These are phyloP conservation scores for Arenicola marina DNA, from an alignment of 2,888 invertebrate species.

Conservation along the genomic window DNA sequence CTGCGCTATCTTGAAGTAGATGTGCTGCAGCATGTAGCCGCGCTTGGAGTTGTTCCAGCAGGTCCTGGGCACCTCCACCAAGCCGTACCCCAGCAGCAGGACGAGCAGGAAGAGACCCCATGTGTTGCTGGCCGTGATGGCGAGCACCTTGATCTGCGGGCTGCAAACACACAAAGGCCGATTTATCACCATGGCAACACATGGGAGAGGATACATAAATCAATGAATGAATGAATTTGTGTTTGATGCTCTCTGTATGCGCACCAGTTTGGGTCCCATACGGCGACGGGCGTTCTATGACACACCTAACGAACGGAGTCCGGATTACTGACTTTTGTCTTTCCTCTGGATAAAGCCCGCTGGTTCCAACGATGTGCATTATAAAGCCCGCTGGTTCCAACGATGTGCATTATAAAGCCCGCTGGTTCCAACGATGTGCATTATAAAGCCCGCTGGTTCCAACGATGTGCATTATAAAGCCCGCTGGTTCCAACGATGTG, in stretches of 20 bases:
- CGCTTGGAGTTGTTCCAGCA: slow-evolving; percentile 89
- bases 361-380: too few species aligned
- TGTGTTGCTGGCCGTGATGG: slow-evolving; percentile 97
- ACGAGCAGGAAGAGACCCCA: slow-evolving; percentile 97
- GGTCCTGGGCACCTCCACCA: slow-evolving; percentile 89
- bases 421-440: too few species aligned
- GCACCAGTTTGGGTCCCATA: too few species aligned
- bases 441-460: too few species aligned
- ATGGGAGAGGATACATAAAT: not conserved
- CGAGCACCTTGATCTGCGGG: slow-evolving; percentile 90
- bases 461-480: too few species aligned
- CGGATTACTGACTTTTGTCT: too few species aligned
- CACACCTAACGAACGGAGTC: too few species aligned
- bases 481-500: too few species aligned
- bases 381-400: too few species aligned
- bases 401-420: too few species aligned
- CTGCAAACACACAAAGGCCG: slow-evolving; percentile 62
- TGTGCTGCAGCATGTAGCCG: slow-evolving; percentile 80
- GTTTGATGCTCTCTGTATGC: not conserved
- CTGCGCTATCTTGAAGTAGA: slow-evolving; percentile 93
- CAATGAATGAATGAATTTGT: not conserved
- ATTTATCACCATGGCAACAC: not conserved
- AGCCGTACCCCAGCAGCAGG: slow-evolving; percentile 86
- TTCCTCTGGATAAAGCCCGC: too few species aligned
- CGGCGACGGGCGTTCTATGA: too few species aligned